Evolutionary conservation across 2,113 vertebrate genomes (phyloP).

Genomic region (Catharus fuscescens): DNA sequence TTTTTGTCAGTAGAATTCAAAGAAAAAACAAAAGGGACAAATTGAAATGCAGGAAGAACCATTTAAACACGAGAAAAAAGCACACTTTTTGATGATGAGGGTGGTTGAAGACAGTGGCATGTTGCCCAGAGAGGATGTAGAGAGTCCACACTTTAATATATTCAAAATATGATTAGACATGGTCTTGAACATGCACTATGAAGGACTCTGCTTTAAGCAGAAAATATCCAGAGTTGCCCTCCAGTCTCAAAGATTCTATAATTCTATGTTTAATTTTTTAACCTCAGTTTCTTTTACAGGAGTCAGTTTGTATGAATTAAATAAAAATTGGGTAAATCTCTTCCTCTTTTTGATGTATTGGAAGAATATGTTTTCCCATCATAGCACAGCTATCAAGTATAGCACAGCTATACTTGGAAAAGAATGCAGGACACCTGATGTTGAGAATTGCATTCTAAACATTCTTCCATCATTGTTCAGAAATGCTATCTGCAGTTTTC

Average conservation of each 20-base stretch:
- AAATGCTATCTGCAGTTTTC: background rate
- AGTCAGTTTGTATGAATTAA: background rate
- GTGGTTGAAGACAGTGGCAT: background rate
- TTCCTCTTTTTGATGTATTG: background rate
- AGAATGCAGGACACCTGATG: background rate
- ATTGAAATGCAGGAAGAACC: background rate
- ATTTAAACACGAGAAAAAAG: background rate
- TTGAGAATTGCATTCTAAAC: background rate
- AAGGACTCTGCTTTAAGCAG: background rate
- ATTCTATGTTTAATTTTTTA: background rate
- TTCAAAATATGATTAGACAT: background rate
- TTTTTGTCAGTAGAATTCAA: background rate
- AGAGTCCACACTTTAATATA: background rate
- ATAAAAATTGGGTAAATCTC: background rate
- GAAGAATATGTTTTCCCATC: background rate
- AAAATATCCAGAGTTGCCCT: background rate
- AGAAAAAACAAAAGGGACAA: background rate
- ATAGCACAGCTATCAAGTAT: background rate
- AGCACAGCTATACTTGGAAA: background rate
- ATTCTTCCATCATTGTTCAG: background rate
- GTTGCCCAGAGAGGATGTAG: background rate
- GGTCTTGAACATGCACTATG: background rate
- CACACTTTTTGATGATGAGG: rapidly evolving
- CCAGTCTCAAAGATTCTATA: background rate
- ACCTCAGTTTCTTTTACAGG: background rate